Evolutionary conservation across 2,888 invertebrate species (phyloP), one percentile per base, ranked within the genome.

Genomic region (Drosophila macrospina): DNA sequence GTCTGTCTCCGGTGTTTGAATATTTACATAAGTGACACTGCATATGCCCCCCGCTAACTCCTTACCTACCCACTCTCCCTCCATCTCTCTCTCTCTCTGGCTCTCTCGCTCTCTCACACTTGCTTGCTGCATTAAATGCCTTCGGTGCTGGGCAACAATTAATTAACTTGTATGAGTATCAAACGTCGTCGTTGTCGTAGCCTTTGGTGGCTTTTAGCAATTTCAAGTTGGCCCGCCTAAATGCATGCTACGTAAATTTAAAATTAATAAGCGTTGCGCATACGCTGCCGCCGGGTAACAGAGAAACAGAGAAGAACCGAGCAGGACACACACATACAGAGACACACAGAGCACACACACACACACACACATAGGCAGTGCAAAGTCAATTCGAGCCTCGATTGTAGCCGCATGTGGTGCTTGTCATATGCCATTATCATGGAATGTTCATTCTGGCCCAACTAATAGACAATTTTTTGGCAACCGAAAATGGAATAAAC

Each of bases 401-500:
- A 78, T 73, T 74, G 72, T 71, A 71, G 70, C 75, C 82, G 88
- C 84, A 89, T 89, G 86, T 86, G 89, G 75, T 74, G 83, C 79
- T 83, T 80, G 89, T 85, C 87, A 88, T 79, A 83, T 87, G 86
- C 89, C 82, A 89, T 87, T 87, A 89, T 83, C 83, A 74, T 71
- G 74, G 80, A 70, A 78, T 83, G 78, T 85, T 88, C 83, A 85
- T 83, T 79, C 74, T 64, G 75, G 78, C 84, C 74, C 74, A 76
- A 88, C 89, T 88, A 90, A 88, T 88, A 88, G 89, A 88, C 90
- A 82, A 84, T 86, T 89, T 88, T 88, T 88, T 88, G 88, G 90
- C 88, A 88, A 72, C 41, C 84, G 59, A 70, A 68, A 84, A 66
- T 78, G 84, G 71, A 67, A 71, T 69, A 55, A 74, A 71, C 74